Evolutionary conservation across 2,888 invertebrate species (phyloP).

Genomic region (Meiosimyza platycephala): DNA sequence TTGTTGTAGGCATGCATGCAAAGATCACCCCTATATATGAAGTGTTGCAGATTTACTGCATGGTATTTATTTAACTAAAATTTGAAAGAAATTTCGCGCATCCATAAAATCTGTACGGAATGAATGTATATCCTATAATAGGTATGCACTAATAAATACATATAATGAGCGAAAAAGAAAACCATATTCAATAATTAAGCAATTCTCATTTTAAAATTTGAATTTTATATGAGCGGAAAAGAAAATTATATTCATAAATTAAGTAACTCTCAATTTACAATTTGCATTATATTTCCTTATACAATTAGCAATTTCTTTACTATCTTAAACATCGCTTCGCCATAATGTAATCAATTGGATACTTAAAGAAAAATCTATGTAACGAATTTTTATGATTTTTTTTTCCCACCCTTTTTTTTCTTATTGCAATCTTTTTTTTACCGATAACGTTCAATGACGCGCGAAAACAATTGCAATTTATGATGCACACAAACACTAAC

Average conservation of each 20-base stretch:
- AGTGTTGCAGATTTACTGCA: conserved; percentile 2
- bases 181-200: conserved; percentile 38
- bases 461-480: conserved; percentile 35
- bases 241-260: conserved; percentile 27
- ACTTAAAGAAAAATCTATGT: conserved; percentile 18
- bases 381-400: conserved; percentile 44
- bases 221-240: conserved; percentile 31
- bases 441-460: conserved; percentile 28
- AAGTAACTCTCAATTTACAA: conserved; percentile 43
- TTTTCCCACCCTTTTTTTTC: not conserved
- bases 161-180: too few species aligned
- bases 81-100: too few species aligned
- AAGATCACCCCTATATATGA: not conserved
- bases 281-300: conserved; percentile 42
- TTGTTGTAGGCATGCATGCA: not conserved
- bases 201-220: conserved; percentile 42
- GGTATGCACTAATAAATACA: too few species aligned
- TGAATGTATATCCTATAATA: too few species aligned
- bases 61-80: too few species aligned
- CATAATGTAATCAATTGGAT: conserved; percentile 9
- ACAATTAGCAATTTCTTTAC: conserved; percentile 40
- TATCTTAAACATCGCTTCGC: conserved; percentile 39
- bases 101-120: too few species aligned
- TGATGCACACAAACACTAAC: conserved; percentile 7
- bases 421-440: not conserved